Base-by-base conservation (phyloP, 2,113 vertebrate species). In the Acrocephalus arundinaceus region DNA sequence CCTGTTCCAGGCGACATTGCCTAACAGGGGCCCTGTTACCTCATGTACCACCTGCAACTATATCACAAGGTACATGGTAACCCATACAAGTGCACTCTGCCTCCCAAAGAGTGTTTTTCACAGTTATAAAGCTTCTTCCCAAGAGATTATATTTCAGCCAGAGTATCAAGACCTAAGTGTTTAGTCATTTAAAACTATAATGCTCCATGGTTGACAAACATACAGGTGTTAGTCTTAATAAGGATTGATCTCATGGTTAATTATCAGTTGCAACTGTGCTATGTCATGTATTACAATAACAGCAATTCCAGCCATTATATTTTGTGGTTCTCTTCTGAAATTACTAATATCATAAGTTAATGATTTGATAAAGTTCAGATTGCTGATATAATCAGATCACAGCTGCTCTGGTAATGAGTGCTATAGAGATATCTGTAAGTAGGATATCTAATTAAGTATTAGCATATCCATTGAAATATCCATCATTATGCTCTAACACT, bases 381-480 rank as follows among this genome's bases (percentile, higher is more conserved):
- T 87, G 80, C 70, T 91, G 61, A 79, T 89, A 89, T 41, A 94
- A 94, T 94, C 68, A 87, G 37, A 97, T 82, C 80, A 91, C 94
- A 97, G 94, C 89, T 96, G 95, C 57, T 92, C 77, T 61, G 37
- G 54, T 89, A 92, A 94, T 85, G 62, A 87, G 49, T 58, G 77
- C 66, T 95, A 94, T 82, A 79, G 95, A 94, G 61, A 82, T 68
- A 71, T 71, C 81, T 94, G 37, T 82, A 94, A 92, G 73, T 72
- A 87, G 86, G 73, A 87, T 92, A 89, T 71, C 73, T 92, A 97
- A 97, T 94, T 95, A 97, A 75, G 61, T 89, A 91, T 93, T 95
- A 97, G 83, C 87, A 92, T 68, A 95, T 31, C 84, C 73, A 76
- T 71, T 78, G 61, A 80, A 61, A 58, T 89, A 95, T 89, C 91